phyloP scores from a whole-genome alignment of 2,888 invertebrate genomes.

The Drosophila acutilabella region DNA sequence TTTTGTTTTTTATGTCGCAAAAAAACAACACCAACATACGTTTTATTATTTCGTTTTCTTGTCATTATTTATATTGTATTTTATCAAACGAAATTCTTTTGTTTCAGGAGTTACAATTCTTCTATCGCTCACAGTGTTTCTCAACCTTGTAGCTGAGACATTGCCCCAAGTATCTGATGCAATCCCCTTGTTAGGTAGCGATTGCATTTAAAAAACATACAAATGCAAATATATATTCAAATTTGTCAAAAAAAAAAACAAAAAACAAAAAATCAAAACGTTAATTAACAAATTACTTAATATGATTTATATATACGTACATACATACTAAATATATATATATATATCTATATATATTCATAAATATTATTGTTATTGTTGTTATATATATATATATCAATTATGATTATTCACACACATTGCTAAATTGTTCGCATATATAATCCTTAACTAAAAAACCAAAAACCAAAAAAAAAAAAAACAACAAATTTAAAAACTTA shows the following conservation, averaged over 20 bases:
- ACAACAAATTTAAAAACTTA: conserved; percentile 63
- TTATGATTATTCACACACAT: conserved; percentile 81
- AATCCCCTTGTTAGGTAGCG: conserved; percentile 99
- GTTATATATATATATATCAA: conserved; percentile 80
- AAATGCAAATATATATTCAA: conserved; percentile 84
- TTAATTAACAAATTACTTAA: conserved; percentile 80
- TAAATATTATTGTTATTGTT: conserved; percentile 82
- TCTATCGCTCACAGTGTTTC: conserved; percentile 99
- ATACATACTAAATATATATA: conserved; percentile 66
- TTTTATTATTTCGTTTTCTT: conserved; percentile 68
- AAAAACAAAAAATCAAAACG: conserved; percentile 61
- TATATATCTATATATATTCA: conserved; percentile 82
- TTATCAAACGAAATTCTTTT: conserved; percentile 84
- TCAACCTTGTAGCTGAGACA: conserved; percentile 99
- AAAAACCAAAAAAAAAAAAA: conserved; percentile 54
- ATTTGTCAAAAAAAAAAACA: conserved; percentile 74
- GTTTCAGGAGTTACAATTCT: conserved; percentile 99
- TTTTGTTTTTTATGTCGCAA: conserved; percentile 59
- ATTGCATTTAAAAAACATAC: conserved; percentile 84
- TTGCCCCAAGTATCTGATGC: conserved; percentile 99
- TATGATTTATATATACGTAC: conserved; percentile 82
- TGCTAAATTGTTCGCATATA: conserved; percentile 81
- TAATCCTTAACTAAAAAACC: conserved; percentile 70
- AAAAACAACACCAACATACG: conserved; percentile 59
- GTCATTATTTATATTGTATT: conserved; percentile 71